Evolutionary conservation across 2,797 vertebrate genomes (phyloP).

Genomic region (Squalus acanthias): DNA sequence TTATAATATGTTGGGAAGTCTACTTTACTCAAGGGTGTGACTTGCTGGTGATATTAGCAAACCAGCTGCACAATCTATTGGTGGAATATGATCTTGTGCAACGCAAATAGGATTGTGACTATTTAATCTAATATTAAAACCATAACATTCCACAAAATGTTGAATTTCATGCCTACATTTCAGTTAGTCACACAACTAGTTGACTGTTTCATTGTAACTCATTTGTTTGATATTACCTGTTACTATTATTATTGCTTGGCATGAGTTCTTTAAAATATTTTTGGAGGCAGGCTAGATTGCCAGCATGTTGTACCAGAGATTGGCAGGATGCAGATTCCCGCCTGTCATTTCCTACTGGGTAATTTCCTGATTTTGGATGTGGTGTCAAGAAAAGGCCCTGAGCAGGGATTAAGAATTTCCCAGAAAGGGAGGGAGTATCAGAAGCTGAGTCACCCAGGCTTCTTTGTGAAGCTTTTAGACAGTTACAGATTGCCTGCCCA

Average conservation of each 20-base stretch:
- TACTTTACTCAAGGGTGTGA: constrained; percentile 53
- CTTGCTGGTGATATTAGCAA: constrained; percentile 41
- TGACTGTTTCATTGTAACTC: not conserved
- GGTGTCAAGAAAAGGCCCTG: not conserved
- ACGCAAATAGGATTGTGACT: not conserved
- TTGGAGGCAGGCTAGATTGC: not conserved
- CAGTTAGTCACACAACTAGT: not conserved
- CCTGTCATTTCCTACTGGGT: constrained; percentile 13
- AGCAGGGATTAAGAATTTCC: not conserved
- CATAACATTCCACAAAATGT: not conserved
- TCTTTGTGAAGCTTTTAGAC: not conserved
- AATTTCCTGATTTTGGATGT: not conserved
- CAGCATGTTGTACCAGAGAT: not conserved
- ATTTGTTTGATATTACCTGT: not conserved
- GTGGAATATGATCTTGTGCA: not conserved
- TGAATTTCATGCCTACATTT: not conserved
- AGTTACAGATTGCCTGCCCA: not conserved
- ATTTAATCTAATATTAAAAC: not conserved
- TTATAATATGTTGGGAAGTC: constrained; percentile 56
- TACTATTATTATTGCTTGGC: not conserved
- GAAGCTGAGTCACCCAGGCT: not conserved
- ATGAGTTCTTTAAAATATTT: not conserved
- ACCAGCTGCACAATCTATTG: not conserved
- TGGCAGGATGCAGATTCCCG: constrained; percentile 12
- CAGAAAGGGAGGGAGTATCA: not conserved